phyloP scores from a whole-genome alignment of 2,797 vertebrate species.

The Triplophysa yarkandensis region DNA sequence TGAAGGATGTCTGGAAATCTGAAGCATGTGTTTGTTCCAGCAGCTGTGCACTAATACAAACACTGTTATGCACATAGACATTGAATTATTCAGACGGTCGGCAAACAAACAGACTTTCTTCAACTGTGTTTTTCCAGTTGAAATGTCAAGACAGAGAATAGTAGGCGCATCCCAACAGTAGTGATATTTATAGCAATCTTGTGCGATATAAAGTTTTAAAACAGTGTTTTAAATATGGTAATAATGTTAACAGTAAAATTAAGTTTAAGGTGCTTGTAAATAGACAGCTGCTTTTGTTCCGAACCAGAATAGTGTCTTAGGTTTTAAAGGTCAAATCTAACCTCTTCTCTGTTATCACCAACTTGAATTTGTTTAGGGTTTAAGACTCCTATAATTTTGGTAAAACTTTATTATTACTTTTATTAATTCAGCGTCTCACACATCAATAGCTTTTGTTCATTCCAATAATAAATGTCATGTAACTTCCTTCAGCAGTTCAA shows the following conservation, averaged over 20 bases:
- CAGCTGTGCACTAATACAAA: constrained; percentile 19
- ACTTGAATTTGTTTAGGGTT: neutral
- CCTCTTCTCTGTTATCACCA: neutral
- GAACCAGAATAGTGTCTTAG: neutral
- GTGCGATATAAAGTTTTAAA: neutral
- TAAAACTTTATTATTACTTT: constrained; percentile 8
- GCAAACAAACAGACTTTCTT: constrained; percentile 28
- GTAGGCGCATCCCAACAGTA: neutral
- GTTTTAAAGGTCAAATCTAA: neutral
- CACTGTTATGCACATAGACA: constrained; percentile 10
- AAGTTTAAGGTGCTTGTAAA: neutral
- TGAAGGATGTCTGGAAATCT: neutral
- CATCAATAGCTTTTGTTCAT: constrained; percentile 10
- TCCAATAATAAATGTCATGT: neutral
- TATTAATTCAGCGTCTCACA: neutral
- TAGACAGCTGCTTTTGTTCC: neutral
- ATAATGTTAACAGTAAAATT: neutral
- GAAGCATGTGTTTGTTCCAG: constrained; percentile 9
- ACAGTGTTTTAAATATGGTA: neutral
- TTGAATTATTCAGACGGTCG: neutral
- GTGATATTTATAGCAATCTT: neutral
- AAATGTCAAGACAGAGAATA: constrained; percentile 18
- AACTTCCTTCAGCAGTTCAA: neutral
- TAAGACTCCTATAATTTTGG: neutral
- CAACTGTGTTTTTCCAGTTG: neutral